These are phyloP conservation scores for Pitta sordida DNA, from an alignment of 2,113 vertebrate species.

Conservation along the genomic window DNA sequence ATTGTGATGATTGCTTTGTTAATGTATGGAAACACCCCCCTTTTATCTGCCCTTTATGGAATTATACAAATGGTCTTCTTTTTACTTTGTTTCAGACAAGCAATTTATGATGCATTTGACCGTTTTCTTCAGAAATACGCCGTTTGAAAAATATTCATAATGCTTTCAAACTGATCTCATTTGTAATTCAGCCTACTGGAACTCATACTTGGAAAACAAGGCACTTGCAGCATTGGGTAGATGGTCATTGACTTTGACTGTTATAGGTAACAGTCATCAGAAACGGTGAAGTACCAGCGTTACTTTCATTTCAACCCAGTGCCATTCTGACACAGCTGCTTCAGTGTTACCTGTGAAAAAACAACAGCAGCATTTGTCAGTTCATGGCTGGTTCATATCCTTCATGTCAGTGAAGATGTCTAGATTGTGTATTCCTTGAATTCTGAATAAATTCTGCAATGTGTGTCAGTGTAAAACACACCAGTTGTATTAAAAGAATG, in stretches of 20 bases:
- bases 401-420: background rate
- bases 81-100: slow-evolving; percentile 75
- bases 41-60: background rate
- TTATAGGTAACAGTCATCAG: background rate
- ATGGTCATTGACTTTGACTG: background rate
- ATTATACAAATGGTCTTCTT: background rate
- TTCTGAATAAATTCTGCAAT: background rate
- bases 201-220: slow-evolving; percentile 14
- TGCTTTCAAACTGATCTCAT: background rate
- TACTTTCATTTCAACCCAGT: background rate
- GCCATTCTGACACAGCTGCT: background rate
- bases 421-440: background rate
- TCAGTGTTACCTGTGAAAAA: background rate
- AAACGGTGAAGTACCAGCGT: background rate
- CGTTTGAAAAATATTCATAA: background rate
- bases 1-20: background rate
- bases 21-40: background rate
- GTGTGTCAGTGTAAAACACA: background rate
- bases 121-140: slow-evolving; percentile 90
- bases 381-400: background rate
- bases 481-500: background rate
- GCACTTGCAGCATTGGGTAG: background rate
- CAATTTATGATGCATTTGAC: slow-evolving; percentile 94
- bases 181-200: background rate
- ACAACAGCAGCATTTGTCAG: background rate